phyloP scores from a whole-genome alignment of 2,797 vertebrate genomes.

The Myotis myotis region DNA sequence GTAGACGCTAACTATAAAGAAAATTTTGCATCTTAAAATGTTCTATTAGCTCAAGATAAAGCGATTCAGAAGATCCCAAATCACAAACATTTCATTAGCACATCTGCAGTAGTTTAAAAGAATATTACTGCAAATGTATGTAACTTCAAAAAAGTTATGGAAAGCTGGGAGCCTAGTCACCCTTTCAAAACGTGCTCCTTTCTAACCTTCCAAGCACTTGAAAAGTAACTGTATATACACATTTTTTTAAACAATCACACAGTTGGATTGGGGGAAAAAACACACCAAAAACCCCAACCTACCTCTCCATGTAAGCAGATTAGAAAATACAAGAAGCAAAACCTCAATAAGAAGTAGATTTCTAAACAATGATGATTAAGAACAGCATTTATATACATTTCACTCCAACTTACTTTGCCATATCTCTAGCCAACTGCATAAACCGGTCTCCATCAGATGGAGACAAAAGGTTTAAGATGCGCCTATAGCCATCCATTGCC shows the following conservation, averaged over 20 bases:
- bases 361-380: neutral
- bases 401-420: conserved; percentile 91
- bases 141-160: neutral
- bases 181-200: neutral
- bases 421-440: conserved; percentile 97
- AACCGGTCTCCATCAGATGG: conserved; percentile 95
- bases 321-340: neutral
- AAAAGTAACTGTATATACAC: neutral
- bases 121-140: neutral
- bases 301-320: neutral
- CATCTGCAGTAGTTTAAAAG: neutral
- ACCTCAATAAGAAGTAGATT: conserved; percentile 25
- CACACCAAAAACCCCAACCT: neutral
- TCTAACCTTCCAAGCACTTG: conserved; percentile 4
- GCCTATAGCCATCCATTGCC: conserved; percentile 97
- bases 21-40: neutral
- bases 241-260: conserved; percentile 34
- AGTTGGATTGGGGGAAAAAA: conserved; percentile 4
- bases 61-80: neutral
- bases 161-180: neutral
- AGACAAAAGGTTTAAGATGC: conserved; percentile 93
- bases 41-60: neutral
- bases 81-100: conserved; percentile 31
- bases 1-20: neutral
- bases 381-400: neutral